These are phyloP conservation scores for Oreochromis aureus DNA, from an alignment of 2,113 vertebrate genomes.

Conservation along the genomic window DNA sequence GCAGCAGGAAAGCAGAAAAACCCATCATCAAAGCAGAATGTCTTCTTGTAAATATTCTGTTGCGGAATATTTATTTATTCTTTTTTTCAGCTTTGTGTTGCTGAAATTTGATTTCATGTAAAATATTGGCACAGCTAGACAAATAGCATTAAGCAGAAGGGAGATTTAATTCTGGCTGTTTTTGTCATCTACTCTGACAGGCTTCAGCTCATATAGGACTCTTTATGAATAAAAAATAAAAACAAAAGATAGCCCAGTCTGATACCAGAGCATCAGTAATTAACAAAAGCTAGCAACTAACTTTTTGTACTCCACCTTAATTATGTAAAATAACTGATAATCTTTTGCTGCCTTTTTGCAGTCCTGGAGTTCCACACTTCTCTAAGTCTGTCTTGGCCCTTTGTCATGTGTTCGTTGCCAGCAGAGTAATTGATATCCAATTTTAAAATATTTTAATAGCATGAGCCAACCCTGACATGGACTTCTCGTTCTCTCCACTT, in stretches of 20 bases:
- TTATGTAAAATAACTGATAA: not conserved
- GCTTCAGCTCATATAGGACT: not conserved
- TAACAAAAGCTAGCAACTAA: not conserved
- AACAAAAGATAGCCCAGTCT: not conserved
- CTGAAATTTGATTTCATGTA: not conserved
- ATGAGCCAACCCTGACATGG: conserved; percentile 30
- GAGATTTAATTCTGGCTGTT: not conserved
- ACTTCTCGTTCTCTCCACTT: conserved; percentile 53
- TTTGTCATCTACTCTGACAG: not conserved
- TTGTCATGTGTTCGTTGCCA: conserved; percentile 27
- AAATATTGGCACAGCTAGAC: not conserved
- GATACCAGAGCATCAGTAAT: not conserved
- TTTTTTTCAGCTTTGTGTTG: not conserved
- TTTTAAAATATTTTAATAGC: conserved; percentile 65
- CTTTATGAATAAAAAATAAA: not conserved
- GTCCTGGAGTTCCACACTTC: not conserved
- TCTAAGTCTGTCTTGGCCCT: not conserved
- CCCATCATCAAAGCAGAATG: not conserved
- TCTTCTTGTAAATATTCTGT: not conserved
- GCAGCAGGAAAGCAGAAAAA: not conserved
- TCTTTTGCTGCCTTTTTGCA: not conserved
- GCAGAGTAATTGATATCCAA: conserved; percentile 51
- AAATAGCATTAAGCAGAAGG: not conserved
- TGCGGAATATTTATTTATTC: not conserved
- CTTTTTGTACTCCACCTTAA: not conserved